phyloP scores from a whole-genome alignment of 1,140 invertebrate species.

The Drosophila erecta region DNA sequence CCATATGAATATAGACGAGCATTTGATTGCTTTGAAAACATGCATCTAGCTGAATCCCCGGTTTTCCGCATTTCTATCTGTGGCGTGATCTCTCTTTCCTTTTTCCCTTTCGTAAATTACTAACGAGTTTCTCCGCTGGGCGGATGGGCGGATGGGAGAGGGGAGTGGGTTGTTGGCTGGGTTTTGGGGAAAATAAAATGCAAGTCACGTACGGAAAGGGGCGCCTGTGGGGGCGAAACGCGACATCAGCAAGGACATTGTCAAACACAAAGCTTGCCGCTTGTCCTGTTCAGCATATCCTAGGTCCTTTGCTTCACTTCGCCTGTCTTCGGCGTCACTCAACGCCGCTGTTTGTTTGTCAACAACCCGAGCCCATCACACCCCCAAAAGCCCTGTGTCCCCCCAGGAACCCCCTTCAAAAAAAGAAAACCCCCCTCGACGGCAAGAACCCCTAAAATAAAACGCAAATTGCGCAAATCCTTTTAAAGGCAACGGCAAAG shows the following conservation, averaged over 20 bases:
- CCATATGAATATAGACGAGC: constrained; percentile 71
- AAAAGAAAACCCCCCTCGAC: constrained; percentile 2
- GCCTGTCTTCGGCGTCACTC: constrained; percentile 77
- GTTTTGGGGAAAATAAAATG: constrained; percentile 65
- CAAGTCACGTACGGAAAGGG: constrained; percentile 68
- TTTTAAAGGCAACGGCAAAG: constrained; percentile 70
- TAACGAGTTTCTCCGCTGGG: constrained; percentile 71
- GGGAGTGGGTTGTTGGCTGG: constrained; percentile 3
- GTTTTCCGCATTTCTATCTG: constrained; percentile 22
- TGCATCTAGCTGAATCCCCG: constrained; percentile 19
- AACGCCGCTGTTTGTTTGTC: constrained; percentile 77
- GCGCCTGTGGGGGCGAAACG: constrained; percentile 27
- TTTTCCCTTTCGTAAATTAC: constrained; percentile 70
- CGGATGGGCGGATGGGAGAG: constrained; percentile 10
- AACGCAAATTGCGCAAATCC: constrained; percentile 79
- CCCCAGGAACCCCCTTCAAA: neutral
- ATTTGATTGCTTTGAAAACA: constrained; percentile 76
- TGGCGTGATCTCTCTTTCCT: constrained; percentile 17
- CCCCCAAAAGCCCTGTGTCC: constrained; percentile 16
- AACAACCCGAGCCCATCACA: constrained; percentile 59
- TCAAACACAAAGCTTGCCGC: constrained; percentile 72
- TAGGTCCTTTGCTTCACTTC: constrained; percentile 53
- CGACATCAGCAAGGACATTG: constrained; percentile 78
- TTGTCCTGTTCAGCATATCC: constrained; percentile 42
- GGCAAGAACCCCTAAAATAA: constrained; percentile 10